Base-by-base conservation (phyloP, 2,113 vertebrate species). In the Rhynchopsitta pachyrhyncha region DNA sequence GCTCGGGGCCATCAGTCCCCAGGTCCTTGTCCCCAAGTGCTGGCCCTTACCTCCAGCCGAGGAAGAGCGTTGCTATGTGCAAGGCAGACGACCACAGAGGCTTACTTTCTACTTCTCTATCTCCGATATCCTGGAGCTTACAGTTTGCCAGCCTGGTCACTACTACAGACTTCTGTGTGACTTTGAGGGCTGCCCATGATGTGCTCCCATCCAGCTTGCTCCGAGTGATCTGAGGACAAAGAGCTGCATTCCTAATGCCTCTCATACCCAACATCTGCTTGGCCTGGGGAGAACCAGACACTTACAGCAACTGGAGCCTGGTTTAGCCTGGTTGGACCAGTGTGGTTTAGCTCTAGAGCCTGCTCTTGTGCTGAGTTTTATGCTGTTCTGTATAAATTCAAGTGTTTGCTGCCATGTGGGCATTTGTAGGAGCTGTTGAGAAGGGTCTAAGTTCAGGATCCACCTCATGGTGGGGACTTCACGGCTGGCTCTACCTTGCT, bases 181-280 rank as follows among this genome's bases (percentile, higher is more conserved):
- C 46, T 31, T 69, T 74, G 42, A 16, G 47, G 24, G 39, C 19
- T 74, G 35, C 27, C 5, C 0, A 1, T 50, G 44, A n/a, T 0
- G 1, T n/a, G 44, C 13, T 60, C 35, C 24, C 28, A 9, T 17
- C 0, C 1, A 6, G 5, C 52, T 73, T 37, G 13, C 37, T 53
- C 42, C 25, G 39, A 82, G 42, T 1, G 3, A 64, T 13, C 25
- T 8, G 42, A 82, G 67, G 39, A 12, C 19, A 42, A 55, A 22
- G 37, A 16, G 12, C 10, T 73, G 80, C 47, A 70, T 83, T 92
- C 75, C 62, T 24, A 35, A 62, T 17, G 35, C 31, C 10, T 52
- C 29, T 57, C 29, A 50, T 11, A 11, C 25, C 25, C 35, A 74
- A 7, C 4, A 31, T 25, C 44, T 47, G 25, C 39, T 73, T 11